Evolutionary conservation across 2,888 invertebrate species (phyloP), one percentile per base, ranked within the genome.

Genomic region (Allygus modestus): DNA sequence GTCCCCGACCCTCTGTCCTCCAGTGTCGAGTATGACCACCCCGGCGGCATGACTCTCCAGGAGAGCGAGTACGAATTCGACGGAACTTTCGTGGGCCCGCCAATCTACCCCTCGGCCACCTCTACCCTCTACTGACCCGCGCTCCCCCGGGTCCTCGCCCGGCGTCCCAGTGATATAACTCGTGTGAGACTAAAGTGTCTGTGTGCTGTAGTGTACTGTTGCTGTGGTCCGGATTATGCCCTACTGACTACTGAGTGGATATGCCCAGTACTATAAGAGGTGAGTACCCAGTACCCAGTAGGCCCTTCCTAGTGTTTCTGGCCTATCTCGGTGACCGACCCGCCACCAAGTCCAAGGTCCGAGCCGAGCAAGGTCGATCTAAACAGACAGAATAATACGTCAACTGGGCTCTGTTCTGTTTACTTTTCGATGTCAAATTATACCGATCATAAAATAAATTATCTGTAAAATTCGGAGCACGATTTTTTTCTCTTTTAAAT

Each of bases 211-310:
- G 41, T 9, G 11, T 31, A 4, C 7, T 41, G 41, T 20, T 73
- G 73, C 58, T 65, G 69, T 31, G 83, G 41, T 31, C 43, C 83
- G 86, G 86, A 86, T 85, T 83, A 86, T 86, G 84, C 81, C 43
- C 84, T 84, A 79, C 71, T 84, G 41, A 46, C 65, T 84, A 61
- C 71, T 77, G 23, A 51, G 83, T 75, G 83, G 87, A 86, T 85
- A 88, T 88, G 88, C 88, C 88, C 85, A 88, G 88, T 86, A 88
- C 88, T 83, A 88, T 88, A 65, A 87, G 88, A 88, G 87, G 88
- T 88, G 73, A 86, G 87, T 86, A 28, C 28, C 43, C 20, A 83
- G 46, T 82, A 9, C 26, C 54, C 1, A 41, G 37, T 11, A 9
- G 11, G 20, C 31, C n/a, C n/a, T n/a, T n/a, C n/a, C n/a, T 54